These are phyloP conservation scores for Spheniscus humboldti DNA, from an alignment of 2,797 vertebrate species.

Conservation along the genomic window DNA sequence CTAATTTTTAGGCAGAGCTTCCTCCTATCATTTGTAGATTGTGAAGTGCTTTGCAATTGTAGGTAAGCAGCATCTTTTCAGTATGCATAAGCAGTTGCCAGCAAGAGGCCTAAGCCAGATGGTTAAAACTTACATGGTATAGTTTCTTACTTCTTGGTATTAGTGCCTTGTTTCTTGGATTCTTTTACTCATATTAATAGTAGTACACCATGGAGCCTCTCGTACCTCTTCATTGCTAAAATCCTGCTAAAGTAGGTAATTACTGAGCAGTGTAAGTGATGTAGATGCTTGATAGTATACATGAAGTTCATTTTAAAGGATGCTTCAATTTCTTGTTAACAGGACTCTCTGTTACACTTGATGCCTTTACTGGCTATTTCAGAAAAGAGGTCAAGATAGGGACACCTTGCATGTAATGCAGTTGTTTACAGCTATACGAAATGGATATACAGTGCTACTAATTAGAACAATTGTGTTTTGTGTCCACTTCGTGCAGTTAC, in stretches of 20 bases:
- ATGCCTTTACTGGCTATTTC: not conserved
- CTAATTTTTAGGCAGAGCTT: not conserved
- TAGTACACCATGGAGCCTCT: not conserved
- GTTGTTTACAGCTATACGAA: not conserved
- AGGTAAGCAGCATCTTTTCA: not conserved
- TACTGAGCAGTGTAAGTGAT: not conserved
- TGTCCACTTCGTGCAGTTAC: conserved; percentile 2
- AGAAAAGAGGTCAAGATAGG: not conserved
- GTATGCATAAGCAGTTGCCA: not conserved
- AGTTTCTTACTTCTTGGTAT: not conserved
- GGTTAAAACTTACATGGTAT: not conserved
- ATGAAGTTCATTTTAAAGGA: not conserved
- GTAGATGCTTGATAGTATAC: not conserved
- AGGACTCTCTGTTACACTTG: not conserved
- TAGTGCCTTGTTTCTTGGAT: not conserved
- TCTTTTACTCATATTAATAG: not conserved
- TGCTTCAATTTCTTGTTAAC: not conserved
- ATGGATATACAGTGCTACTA: not conserved
- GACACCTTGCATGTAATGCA: not conserved
- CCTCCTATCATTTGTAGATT: not conserved
- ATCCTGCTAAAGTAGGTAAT: not conserved
- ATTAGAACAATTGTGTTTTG: not conserved
- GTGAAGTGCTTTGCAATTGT: not conserved
- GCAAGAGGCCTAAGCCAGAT: conserved; percentile 1
- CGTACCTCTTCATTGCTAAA: not conserved